phyloP scores from a whole-genome alignment of 2,113 vertebrate species.

The Eudyptes chrysolophus region DNA sequence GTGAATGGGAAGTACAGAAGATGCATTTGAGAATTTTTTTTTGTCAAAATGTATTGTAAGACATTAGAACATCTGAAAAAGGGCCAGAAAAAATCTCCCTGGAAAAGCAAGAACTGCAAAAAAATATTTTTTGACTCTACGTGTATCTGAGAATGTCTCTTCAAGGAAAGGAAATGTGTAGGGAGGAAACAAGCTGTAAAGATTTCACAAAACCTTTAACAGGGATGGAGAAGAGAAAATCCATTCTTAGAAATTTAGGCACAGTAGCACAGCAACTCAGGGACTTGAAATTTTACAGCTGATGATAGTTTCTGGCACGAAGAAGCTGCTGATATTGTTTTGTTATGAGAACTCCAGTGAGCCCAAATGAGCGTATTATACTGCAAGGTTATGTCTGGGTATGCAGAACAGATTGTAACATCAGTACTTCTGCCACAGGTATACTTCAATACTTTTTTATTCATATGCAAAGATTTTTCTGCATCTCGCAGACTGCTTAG shows the following conservation, averaged over 20 bases:
- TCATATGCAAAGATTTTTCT: neutral
- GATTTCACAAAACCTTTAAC: neutral
- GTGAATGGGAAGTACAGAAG: neutral
- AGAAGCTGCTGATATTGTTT: neutral
- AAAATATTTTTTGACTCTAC: neutral
- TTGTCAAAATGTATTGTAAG: neutral
- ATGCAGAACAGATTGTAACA: neutral
- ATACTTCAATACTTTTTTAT: neutral
- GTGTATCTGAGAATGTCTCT: neutral
- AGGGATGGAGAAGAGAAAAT: neutral
- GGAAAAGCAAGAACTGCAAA: neutral
- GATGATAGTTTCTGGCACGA: slow-evolving; percentile 5
- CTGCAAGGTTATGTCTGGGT: neutral
- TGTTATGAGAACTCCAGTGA: neutral
- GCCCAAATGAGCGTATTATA: neutral
- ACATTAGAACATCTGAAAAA: neutral
- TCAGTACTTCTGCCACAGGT: neutral
- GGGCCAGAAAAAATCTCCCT: neutral
- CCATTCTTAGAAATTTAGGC: neutral
- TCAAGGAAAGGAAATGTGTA: neutral
- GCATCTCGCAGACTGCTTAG: neutral
- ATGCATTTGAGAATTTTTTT: neutral
- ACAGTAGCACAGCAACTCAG: neutral
- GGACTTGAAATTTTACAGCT: neutral
- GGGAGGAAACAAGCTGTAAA: neutral